These are phyloP conservation scores for Brachyhypopomus gauderio DNA, from an alignment of 2,113 vertebrate species.

Conservation along the genomic window DNA sequence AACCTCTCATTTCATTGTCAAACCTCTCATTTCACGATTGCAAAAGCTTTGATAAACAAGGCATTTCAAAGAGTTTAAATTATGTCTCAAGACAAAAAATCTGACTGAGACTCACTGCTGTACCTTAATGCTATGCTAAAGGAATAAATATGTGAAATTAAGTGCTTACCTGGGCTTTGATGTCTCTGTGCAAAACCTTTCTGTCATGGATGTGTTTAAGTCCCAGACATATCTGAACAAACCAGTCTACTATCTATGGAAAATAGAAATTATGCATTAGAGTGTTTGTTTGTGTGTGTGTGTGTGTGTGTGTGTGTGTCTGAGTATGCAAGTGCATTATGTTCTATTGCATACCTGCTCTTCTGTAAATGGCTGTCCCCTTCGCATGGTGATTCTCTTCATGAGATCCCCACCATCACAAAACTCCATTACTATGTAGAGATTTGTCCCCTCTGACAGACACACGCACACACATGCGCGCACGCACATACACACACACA, in stretches of 20 bases:
- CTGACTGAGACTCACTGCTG: too few species aligned
- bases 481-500: slow-evolving; percentile 18
- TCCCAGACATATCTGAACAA: slow-evolving; percentile 91
- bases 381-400: slow-evolving; percentile 82
- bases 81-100: too few species aligned
- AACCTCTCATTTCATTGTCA: too few species aligned
- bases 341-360: slow-evolving; percentile 77
- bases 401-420: slow-evolving; percentile 93
- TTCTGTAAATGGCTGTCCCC: slow-evolving; percentile 82
- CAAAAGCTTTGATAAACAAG: too few species aligned
- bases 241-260: slow-evolving; percentile 85
- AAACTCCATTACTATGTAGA: slow-evolving; percentile 93
- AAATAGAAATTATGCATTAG: slow-evolving; percentile 29
- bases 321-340: slow-evolving; percentile 5
- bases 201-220: slow-evolving; percentile 93
- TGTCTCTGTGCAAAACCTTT: slow-evolving; percentile 91
- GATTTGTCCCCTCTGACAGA: slow-evolving; percentile 75
- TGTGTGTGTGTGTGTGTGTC: slow-evolving; percentile 11
- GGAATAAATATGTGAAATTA: background rate
- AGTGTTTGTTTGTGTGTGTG: background rate
- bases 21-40: too few species aligned
- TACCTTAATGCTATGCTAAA: too few species aligned
- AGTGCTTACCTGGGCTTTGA: slow-evolving; percentile 87
- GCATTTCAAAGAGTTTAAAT: too few species aligned
- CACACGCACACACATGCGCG: slow-evolving; percentile 29